Percentiles rank a stretch among this genome's conserved stretches.
Conservation (phyloP, 1,140 invertebrate genomes). For the Lepidurus apus region DNA sequence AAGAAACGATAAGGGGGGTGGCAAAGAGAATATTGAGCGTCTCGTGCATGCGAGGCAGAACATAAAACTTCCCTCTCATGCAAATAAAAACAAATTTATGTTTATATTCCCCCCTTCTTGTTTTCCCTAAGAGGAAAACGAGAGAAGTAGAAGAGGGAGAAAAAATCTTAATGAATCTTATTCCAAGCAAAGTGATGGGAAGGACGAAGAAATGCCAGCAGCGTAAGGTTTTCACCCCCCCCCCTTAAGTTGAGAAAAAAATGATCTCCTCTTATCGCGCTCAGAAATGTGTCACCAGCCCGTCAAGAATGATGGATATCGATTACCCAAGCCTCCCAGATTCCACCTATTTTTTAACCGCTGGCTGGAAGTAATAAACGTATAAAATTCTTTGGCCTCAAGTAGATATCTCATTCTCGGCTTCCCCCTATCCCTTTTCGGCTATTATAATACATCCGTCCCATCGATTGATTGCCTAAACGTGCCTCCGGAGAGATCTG, state of each 20-base stretch:
- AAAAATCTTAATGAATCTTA: slow-evolving; percentile 12
- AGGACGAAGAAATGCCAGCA: too few species aligned
- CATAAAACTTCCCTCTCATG: slow-evolving; percentile 19
- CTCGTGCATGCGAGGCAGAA: not conserved
- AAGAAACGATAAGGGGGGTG: not conserved
- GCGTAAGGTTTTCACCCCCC: too few species aligned
- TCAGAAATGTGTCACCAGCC: slow-evolving; percentile 4
- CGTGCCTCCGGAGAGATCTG: not conserved
- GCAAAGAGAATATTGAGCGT: slow-evolving; percentile 13
- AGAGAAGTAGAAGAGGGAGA: not conserved
- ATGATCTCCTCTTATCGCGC: not conserved
- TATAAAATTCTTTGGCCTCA: not conserved
- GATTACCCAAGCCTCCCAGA: not conserved
- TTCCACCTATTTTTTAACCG: too few species aligned
- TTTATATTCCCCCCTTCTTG: not conserved
- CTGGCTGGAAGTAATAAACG: not conserved
- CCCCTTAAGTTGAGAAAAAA: not conserved
- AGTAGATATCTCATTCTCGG: not conserved
- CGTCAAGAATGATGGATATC: not conserved
- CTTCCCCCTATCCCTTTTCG: not conserved
- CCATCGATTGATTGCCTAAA: not conserved
- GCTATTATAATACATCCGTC: not conserved
- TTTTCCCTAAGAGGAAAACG: slow-evolving; percentile 7
- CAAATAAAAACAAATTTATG: slow-evolving; percentile 20
- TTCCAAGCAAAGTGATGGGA: not conserved